Evolutionary conservation across 2,113 vertebrate species (phyloP), one percentile per base, ranked within the genome.

Genomic region (Acrocephalus arundinaceus): DNA sequence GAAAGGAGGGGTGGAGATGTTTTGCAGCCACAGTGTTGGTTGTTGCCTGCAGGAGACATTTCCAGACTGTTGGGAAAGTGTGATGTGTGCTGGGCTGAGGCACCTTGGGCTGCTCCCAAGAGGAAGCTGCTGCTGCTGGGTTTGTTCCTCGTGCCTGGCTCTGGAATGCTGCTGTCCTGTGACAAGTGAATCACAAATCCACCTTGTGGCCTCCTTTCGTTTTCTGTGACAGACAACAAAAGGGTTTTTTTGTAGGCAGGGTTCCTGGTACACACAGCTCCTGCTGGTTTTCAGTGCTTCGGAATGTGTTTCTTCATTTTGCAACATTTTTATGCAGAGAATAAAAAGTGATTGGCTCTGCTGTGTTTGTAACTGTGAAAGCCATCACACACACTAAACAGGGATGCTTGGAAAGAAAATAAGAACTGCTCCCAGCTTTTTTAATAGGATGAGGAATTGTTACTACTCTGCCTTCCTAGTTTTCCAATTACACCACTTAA

Each of bases 11-110:
- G 2, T 6, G 16, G 19, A 6, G 73, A 5, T 25, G 0, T 17
- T 76, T 30, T 72, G 33, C 59, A 43, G 72, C 9, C 20, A 1
- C n/a, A 3, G 15, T 0, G 30, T 22, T 46, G 58, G 20, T 57
- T 55, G 31, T 0, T n/a, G 31, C n/a, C 78, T 59, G 57, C 57
- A 33, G 16, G 14, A 45, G 35, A 12, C 33, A 0, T 80, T 67
- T 67, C 43, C 11, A 8, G 15, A 4, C 12, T 21, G 0, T 19
- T 1, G 8, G 72, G 35, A 52, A 45, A 18, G 28, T 1, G 1
- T 18, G 25, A 10, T 0, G 4, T 6, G 48, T 30, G 39, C 30
- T 35, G 75, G 41, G 35, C 59, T 55, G 4, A 14, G 58, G 39
- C 41, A 9, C 43, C 35, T 37, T 7, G 19, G 52, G 39, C 51